Evolutionary conservation across 2,113 vertebrate genomes (phyloP).

Genomic region (Phalacrocorax brasilianus): DNA sequence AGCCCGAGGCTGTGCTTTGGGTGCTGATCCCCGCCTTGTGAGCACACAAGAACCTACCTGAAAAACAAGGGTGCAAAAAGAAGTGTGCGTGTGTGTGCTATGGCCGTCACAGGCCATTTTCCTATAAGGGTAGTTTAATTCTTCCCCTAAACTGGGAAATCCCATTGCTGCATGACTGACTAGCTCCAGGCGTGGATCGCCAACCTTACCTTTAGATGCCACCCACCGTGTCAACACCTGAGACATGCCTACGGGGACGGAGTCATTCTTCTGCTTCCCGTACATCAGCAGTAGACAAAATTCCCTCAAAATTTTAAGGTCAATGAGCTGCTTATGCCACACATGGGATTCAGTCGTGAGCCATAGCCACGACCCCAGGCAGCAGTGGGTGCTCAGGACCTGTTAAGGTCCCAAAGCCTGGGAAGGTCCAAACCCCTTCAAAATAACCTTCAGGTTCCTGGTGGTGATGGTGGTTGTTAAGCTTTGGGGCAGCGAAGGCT

Average conservation of each 20-base stretch:
- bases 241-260: neutral
- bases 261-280: accelerated
- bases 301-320: neutral
- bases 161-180: neutral
- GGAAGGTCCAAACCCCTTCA: neutral
- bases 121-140: neutral
- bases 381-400: neutral
- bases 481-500: neutral
- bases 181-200: neutral
- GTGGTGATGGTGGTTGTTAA: neutral
- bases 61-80: neutral
- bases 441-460: neutral
- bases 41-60: neutral
- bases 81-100: accelerated
- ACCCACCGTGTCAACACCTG: neutral
- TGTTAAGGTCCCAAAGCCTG: neutral
- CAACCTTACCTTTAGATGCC: neutral
- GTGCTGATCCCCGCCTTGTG: neutral
- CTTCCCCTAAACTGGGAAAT: neutral
- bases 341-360: accelerated
- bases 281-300: neutral
- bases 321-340: neutral
- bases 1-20: neutral
- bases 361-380: neutral
- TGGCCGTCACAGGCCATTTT: neutral